Evolutionary conservation across 2,113 vertebrate species (phyloP), one percentile per base, ranked within the genome.

Genomic region (Vulpes lagopus): DNA sequence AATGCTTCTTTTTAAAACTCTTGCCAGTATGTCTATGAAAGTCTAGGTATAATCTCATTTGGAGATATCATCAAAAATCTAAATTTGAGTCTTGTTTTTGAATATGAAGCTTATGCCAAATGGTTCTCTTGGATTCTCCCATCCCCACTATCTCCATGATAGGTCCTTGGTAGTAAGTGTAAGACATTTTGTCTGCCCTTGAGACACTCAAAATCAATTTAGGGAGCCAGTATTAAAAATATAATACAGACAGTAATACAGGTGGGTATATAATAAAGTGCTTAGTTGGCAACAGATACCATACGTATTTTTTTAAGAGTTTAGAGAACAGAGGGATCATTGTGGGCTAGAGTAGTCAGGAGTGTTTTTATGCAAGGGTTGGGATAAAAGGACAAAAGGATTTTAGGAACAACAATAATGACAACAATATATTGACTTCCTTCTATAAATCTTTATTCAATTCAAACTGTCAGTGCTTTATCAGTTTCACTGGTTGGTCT

Each of bases 131-230:
- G 51, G 83, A 93, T 79, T 9, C 35, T 20, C 3, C 43, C 14
- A 57, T 92, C 27, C 19, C 8, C 59, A 53, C 43, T 74, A 14
- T 73, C 35, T 53, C 53, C 27, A 4, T 76, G 49, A 78, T 85
- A 59, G 67, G 59, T 35, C 57, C 35, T 83, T 7, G 55, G 55
- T 43, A 84, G 67, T 60, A 90, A 95, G 35, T 83, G 12, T 69
- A 90, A 96, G 83, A 89, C 53, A 35, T 89, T 93, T 69, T 88
- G 20, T 96, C 83, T 97, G 59, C 59, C 67, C 83, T 85, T 92
- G 64, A 97, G 94, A 96, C 16, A 59, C 25, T 98, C n/a, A 85
- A 91, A 92, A 94, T 96, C 96, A 96, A 96, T 95, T 35, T 94
- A 64, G 59, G 71, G 57, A 94, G 65, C 95, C 59, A 49, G 25